These are phyloP conservation scores for Cataglyphis altisquamis DNA, from an alignment of 2,888 invertebrate genomes.

Conservation along the genomic window DNA sequence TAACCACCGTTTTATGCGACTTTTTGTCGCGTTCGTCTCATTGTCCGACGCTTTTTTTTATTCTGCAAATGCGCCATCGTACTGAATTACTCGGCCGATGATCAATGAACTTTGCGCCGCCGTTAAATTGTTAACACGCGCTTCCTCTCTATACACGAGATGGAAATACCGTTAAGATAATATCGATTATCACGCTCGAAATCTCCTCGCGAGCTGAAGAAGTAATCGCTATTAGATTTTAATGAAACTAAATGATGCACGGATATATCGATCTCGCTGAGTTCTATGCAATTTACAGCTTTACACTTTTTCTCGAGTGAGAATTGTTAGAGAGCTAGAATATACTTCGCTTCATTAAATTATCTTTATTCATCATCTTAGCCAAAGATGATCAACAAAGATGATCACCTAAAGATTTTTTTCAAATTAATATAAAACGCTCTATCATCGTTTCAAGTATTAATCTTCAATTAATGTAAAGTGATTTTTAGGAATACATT, in stretches of 20 bases:
- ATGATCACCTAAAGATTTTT: background rate
- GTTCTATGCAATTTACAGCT: constrained; percentile 5
- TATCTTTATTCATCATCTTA: constrained; percentile 13
- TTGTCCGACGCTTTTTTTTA: constrained; percentile 22
- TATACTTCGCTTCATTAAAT: constrained; percentile 10
- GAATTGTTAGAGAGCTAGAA: background rate
- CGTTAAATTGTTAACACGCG: constrained; percentile 32
- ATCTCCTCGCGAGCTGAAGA: background rate
- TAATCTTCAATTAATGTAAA: constrained; percentile 6
- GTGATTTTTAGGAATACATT: background rate
- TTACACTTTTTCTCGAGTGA: background rate
- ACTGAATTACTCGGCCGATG: constrained; percentile 21
- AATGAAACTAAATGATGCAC: constrained; percentile 40
- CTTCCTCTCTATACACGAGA: no score
- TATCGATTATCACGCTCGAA: constrained; percentile 16
- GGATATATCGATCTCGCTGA: background rate
- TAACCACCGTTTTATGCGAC: constrained; percentile 2
- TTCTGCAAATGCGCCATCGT: background rate
- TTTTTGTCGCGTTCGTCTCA: constrained; percentile 24
- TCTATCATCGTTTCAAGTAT: background rate
- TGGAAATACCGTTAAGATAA: constrained; percentile 41
- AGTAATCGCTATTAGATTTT: constrained; percentile 21
- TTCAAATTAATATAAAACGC: background rate
- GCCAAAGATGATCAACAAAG: background rate
- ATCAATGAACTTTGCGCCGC: constrained; percentile 26